A percentile compares a stretch with the other conserved stretches of the same genome.
Conservation (phyloP, 1,140 invertebrate species). For the Drepana arcuata region DNA sequence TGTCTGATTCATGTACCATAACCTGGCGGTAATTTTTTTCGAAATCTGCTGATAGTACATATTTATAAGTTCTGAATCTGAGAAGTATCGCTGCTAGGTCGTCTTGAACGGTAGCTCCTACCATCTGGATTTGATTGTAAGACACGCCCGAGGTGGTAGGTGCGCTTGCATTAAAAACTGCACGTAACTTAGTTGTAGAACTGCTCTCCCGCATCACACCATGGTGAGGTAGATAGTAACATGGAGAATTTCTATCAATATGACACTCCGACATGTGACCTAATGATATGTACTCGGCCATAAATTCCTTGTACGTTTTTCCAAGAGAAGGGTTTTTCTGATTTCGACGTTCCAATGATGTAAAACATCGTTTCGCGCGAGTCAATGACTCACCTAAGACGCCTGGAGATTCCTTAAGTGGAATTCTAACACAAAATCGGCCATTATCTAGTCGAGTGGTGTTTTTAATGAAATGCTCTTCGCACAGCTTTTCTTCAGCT, state of each 20-base stretch:
- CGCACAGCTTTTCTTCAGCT: conserved; percentile 10
- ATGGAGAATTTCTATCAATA: neutral
- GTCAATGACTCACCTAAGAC: conserved; percentile 10
- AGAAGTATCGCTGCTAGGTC: conserved; percentile 6
- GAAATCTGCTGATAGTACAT: conserved; percentile 27
- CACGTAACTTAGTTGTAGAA: conserved; percentile 8
- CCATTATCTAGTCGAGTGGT: conserved; percentile 10
- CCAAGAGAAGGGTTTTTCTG: conserved; percentile 6
- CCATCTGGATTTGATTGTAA: conserved; percentile 10
- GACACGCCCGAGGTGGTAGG: conserved; percentile 7
- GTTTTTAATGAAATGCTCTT: conserved; percentile 18
- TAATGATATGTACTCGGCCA: conserved; percentile 18
- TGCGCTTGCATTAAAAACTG: conserved; percentile 10
- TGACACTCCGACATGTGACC: conserved; percentile 19
- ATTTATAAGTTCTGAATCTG: conserved; percentile 9
- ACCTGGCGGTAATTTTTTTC: conserved; percentile 56
- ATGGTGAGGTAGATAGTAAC: conserved; percentile 10
- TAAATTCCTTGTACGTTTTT: conserved; percentile 17
- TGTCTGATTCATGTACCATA: conserved; percentile 22
- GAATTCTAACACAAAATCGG: conserved; percentile 19
- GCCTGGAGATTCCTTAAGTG: conserved; percentile 10
- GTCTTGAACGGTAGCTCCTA: conserved; percentile 11
- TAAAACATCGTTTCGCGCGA: conserved; percentile 11
- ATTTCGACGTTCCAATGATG: conserved; percentile 16
- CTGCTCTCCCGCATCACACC: conserved; percentile 7